Evolutionary conservation across 53 echinoderm and acorn worm genomes (phyloP), one percentile per base, ranked within the genome.

Genomic region (Zoroaster sp.): DNA sequence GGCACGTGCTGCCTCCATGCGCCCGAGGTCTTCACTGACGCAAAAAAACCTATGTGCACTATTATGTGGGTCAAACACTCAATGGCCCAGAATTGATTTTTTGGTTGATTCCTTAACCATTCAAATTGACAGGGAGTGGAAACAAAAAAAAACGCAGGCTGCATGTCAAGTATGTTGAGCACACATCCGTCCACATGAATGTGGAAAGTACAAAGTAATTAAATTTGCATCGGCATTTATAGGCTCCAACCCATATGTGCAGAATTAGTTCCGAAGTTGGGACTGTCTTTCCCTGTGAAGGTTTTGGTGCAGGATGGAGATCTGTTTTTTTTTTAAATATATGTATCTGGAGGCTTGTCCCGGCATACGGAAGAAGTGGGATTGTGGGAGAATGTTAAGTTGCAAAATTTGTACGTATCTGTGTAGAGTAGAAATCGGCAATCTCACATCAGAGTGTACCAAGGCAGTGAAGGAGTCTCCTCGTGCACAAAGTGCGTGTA

Each of bases 371-470:
- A n/a, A n/a, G n/a, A n/a, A n/a, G n/a, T n/a, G n/a, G n/a, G n/a
- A n/a, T n/a, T n/a, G n/a, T n/a, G n/a, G n/a, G n/a, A n/a, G n/a
- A n/a, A n/a, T n/a, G n/a, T n/a, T 0, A 59, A 59, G 63, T 59
- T 59, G 63, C 63, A 59, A 59, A n/a, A 59, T 59, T 59, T 59
- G 63, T 59, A 59, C 63, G n/a, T n/a, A 59, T 59, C 63, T 59
- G 63, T 28, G 21, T 11, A 3, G 63, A 54, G 21, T 11, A 3
- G 63, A 54, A 59, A 59, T 59, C 63, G 28, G 63, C 63, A 59
- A 25, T 59, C 63, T 25, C 63, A 59, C 63, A 59, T 59, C 63
- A 2, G 63, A 59, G 63, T 59, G 63, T 59, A 59, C 63, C 63
- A 1, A 59, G 30, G 63, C 63, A 9, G 23, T 59, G 63, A 9